phyloP scores from a whole-genome alignment of 2,797 vertebrate species.

The Phrynocephalus forsythii region DNA sequence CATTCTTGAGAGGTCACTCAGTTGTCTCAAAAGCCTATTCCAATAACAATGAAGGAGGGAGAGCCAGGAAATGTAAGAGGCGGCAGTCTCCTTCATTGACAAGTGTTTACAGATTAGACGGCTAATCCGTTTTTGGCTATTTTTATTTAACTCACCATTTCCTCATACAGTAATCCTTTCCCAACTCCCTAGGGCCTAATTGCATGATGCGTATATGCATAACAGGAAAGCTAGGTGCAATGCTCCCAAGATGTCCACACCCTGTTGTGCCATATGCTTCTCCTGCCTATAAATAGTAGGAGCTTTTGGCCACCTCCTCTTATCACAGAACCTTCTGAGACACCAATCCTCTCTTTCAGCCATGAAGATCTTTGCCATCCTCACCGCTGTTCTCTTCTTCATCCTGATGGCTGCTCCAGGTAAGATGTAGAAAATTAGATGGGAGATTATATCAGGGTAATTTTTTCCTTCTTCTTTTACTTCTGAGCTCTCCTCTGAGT shows the following conservation, averaged over 20 bases:
- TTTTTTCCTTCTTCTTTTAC: too few species aligned
- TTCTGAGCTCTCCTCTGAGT: too few species aligned
- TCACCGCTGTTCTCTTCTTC: background rate
- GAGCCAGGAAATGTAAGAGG: too few species aligned
- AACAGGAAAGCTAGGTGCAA: background rate
- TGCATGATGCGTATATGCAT: background rate
- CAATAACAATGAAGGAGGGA: too few species aligned
- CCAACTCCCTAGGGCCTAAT: background rate
- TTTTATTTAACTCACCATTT: background rate
- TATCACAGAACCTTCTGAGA: background rate
- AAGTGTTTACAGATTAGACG: too few species aligned
- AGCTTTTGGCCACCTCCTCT: background rate
- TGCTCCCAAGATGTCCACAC: background rate
- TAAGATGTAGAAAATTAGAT: background rate
- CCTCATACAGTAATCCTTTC: background rate
- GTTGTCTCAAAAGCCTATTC: too few species aligned
- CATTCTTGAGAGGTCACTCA: too few species aligned
- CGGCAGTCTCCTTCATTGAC: too few species aligned
- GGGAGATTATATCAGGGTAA: too few species aligned
- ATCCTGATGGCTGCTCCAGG: background rate
- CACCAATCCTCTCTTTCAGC: background rate
- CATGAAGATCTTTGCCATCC: background rate
- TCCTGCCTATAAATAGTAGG: background rate
- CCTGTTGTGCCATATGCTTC: background rate
- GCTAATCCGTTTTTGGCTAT: too few species aligned